These are phyloP conservation scores for Epiblema foenella DNA, from an alignment of 2,888 invertebrate species.

Conservation along the genomic window DNA sequence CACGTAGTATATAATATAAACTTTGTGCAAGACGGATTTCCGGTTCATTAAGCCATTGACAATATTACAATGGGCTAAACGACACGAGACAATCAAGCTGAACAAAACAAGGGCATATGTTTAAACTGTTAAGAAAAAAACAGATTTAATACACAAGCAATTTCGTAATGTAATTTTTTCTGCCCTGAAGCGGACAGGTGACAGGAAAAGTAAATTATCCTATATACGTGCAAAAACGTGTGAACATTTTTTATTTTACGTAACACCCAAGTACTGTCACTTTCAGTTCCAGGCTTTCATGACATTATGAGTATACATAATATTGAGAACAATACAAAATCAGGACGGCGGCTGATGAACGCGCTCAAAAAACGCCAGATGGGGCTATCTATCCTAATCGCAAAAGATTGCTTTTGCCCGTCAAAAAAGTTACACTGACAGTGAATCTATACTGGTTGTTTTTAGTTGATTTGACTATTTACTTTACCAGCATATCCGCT, in stretches of 20 bases:
- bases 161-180: background rate
- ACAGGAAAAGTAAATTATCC: background rate
- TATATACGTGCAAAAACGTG: background rate
- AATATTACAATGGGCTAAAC: slow-evolving; percentile 4
- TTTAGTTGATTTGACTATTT: background rate
- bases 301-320: background rate
- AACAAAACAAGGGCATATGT: background rate
- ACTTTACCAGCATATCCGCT: too few species aligned
- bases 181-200: slow-evolving; percentile 9
- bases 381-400: too few species aligned
- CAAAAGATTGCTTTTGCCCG: too few species aligned
- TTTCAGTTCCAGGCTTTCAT: slow-evolving; percentile 2
- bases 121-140: background rate
- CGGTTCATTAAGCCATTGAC: slow-evolving; percentile 4
- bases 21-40: background rate
- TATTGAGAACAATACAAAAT: background rate
- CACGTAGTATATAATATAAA: too few species aligned
- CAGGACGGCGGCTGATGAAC: background rate
- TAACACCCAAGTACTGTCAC: background rate
- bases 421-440: too few species aligned
- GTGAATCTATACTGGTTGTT: background rate
- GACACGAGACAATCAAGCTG: background rate
- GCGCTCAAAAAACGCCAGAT: too few species aligned
- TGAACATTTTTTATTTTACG: too few species aligned
- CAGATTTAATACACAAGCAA: background rate